Evolutionary conservation across 2,888 invertebrate genomes (phyloP).

Genomic region (Drosophila paramelanica): DNA sequence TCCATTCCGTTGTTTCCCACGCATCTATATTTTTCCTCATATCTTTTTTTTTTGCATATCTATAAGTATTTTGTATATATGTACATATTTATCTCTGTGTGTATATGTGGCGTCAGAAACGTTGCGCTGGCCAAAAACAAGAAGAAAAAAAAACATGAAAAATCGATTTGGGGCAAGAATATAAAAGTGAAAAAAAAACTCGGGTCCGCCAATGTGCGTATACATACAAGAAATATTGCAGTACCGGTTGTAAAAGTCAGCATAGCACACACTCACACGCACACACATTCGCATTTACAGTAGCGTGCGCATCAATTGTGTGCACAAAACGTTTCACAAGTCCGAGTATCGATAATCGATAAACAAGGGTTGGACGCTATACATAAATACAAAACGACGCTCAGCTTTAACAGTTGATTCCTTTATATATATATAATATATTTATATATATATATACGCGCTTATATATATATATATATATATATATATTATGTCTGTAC

Average conservation of each 20-base stretch:
- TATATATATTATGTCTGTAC: background rate
- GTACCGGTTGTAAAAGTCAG: constrained; percentile 54
- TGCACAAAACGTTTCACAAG: constrained; percentile 15
- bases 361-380: constrained; percentile 21
- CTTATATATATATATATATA: background rate
- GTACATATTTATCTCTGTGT: constrained; percentile 22
- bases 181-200: constrained; percentile 12
- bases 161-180: constrained; percentile 65
- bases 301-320: constrained; percentile 43
- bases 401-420: constrained; percentile 13
- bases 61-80: constrained; percentile 14
- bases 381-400: background rate
- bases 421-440: background rate
- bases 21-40: constrained; percentile 8
- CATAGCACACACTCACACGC: constrained; percentile 26
- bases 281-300: constrained; percentile 17
- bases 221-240: constrained; percentile 59
- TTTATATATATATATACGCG: too few relatives aligned
- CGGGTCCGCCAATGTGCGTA: constrained; percentile 47
- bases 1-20: background rate
- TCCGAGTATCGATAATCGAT: constrained; percentile 43
- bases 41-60: constrained; percentile 15
- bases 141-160: constrained; percentile 49
- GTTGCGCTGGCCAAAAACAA: constrained; percentile 38
- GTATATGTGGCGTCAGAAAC: constrained; percentile 26